Evolutionary conservation across 1,140 invertebrate genomes (phyloP).

Genomic region (Hetaerina americana): DNA sequence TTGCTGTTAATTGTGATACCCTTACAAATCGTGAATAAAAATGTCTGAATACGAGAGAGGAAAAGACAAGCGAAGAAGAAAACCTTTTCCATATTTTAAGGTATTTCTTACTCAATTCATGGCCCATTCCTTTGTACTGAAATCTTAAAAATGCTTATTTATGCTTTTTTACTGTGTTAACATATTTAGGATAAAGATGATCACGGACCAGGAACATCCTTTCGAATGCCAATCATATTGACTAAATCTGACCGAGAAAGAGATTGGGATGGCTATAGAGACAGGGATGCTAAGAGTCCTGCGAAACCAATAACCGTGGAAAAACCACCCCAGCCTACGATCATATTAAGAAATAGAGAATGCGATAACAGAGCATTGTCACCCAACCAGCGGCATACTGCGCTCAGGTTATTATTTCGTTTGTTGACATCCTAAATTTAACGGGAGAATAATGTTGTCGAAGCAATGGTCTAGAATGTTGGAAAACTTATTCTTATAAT

Average conservation of each 20-base stretch:
- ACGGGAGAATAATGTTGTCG: too few relatives aligned
- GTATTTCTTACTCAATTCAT: neutral
- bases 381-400: slow-evolving; percentile 28
- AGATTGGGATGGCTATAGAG: slow-evolving; percentile 8
- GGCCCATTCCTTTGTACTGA: neutral
- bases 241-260: slow-evolving; percentile 14
- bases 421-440: too few relatives aligned
- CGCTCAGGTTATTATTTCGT: slow-evolving; percentile 21
- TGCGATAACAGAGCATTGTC: slow-evolving; percentile 35
- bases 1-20: too few relatives aligned
- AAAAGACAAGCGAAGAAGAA: neutral
- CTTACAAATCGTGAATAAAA: too few relatives aligned
- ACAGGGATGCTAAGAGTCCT: neutral
- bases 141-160: neutral
- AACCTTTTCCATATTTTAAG: neutral
- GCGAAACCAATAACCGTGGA: neutral
- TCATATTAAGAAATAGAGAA: slow-evolving; percentile 38
- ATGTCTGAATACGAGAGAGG: neutral
- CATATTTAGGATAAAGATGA: neutral
- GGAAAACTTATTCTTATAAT: too few relatives aligned
- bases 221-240: slow-evolving; percentile 9
- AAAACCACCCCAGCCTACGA: slow-evolving; percentile 28
- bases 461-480: too few relatives aligned
- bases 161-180: neutral
- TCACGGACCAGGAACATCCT: neutral